Evolutionary conservation across 2,113 vertebrate genomes (phyloP).

Genomic region (Nycticorax nycticorax): DNA sequence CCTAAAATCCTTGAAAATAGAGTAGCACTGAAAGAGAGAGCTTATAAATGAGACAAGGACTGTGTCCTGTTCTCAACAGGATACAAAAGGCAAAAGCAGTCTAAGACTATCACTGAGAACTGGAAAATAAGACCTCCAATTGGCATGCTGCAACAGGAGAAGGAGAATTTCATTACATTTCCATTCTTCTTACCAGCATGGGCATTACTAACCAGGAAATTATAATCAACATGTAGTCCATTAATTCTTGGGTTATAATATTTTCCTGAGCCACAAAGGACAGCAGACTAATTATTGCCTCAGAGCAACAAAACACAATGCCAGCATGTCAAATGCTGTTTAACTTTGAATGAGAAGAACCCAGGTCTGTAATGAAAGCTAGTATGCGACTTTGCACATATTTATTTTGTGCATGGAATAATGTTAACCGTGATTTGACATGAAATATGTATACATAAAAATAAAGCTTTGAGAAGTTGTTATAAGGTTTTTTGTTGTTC

Average conservation of each 20-base stretch:
- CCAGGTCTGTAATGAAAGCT: not conserved
- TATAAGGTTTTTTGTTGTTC: not conserved
- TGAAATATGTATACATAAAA: not conserved
- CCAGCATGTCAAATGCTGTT: not conserved
- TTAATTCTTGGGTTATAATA: constrained; percentile 19
- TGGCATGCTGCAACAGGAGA: not conserved
- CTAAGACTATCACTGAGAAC: not conserved
- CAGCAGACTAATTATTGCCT: not conserved
- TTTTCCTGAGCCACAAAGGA: not conserved
- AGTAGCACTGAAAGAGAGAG: not conserved
- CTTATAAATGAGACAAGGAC: not conserved
- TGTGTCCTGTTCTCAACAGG: not conserved
- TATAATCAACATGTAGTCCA: constrained; percentile 19
- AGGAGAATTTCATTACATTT: not conserved
- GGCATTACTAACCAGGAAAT: constrained; percentile 28
- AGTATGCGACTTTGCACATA: not conserved
- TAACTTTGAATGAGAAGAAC: not conserved
- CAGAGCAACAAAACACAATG: not conserved
- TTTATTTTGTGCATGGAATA: not conserved
- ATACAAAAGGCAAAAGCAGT: not conserved
- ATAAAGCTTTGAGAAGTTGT: not conserved
- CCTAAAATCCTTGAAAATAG: not conserved
- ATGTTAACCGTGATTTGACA: not conserved
- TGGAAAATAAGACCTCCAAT: not conserved
- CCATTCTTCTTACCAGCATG: constrained; percentile 20